Evolutionary conservation across 2,113 vertebrate genomes (phyloP), one percentile per base, ranked within the genome.

Genomic region (Meles meles): DNA sequence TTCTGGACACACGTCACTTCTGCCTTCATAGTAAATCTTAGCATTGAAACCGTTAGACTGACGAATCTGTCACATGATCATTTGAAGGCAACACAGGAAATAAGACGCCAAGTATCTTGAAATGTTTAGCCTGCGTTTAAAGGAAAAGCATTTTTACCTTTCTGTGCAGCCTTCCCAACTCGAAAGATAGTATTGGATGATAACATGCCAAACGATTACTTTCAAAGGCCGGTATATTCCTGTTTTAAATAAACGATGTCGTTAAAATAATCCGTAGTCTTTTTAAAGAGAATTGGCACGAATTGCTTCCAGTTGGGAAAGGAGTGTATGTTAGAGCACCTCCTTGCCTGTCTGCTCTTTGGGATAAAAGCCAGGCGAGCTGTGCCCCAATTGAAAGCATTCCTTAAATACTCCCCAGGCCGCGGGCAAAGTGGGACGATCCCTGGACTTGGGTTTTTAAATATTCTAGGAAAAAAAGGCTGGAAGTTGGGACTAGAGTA

Each of bases 401-500:
- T 39, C 25, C 84, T 95, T 34, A 65, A 90, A 17, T 6, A 21
- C 44, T 31, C 49, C 44, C 21, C 5, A 0, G 20, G 67, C 77
- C 76, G 1, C 3, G 34, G 72, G 86, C 21, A 5, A 37, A 39
- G 5, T 5, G n/a, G 2, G 12, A 42, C 23, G 3, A 0, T 10
- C 13, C 55, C 12, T 49, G 90, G 74, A 61, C 84, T 74, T 55
- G 44, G 69, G 74, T 80, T 97, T 85, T 47, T 37, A 65, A 65
- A 17, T 27, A 7, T 11, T 72, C 86, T 11, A 10, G 93, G 57
- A 25, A 65, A 31, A 59, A 55, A 65, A 14, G 7, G 6, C 34
- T 6, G 20, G 27, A 29, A 8, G 31, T 7, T 3, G 21, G 31
- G 59, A 3, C 0, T 11, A 34, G n/a, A 10, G 6, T 0, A 34